Base-by-base conservation (phyloP, 1,140 invertebrate genomes). In the Frieseomelitta varia region DNA sequence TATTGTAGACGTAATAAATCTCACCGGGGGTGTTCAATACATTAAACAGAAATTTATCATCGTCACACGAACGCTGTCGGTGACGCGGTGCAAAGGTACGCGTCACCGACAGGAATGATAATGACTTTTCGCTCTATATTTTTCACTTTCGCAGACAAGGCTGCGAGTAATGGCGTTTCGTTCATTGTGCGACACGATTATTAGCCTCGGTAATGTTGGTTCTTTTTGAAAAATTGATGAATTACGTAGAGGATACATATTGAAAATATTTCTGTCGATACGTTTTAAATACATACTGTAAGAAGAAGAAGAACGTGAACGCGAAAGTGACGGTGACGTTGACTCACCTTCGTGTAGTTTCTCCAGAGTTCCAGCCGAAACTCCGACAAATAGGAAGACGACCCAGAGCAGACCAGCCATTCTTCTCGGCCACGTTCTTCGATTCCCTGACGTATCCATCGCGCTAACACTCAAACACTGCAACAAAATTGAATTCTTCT, bases 341-440 rank as follows among this genome's bases (percentile, higher is more conserved):
- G 78, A 92, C 93, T 93, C 81, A 94, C 94, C 94, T 94, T 94
- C 94, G 87, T 94, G 94, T 34, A 94, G 91, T 88, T 94, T 94
- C 88, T 94, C 94, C 91, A 94, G 79, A 72, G 93, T 94, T 76
- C 94, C 94, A 65, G 93, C 93, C 74, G 90, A 87, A 82, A 90
- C 88, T 79, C 85, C 91, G 72, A 90, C 88, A 63, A 93, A 76
- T n/a, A 91, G 88, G 83, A 92, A 89, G 72, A 91, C 87, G 56
- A 94, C 77, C 87, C 92, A 91, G 82, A 91, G 89, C 80, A 93
- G 84, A 83, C 87, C 79, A 84, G 91, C 88, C 91, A 92, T 91
- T 90, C 90, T 91, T 88, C 87, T 91, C 76, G 88, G 84, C 83
- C 88, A 88, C 80, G 90, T 90, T 87, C 86, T 90, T 87, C 86